Conservation (phyloP, 2,797 vertebrate species). For the Ispidina lecontei region DNA sequence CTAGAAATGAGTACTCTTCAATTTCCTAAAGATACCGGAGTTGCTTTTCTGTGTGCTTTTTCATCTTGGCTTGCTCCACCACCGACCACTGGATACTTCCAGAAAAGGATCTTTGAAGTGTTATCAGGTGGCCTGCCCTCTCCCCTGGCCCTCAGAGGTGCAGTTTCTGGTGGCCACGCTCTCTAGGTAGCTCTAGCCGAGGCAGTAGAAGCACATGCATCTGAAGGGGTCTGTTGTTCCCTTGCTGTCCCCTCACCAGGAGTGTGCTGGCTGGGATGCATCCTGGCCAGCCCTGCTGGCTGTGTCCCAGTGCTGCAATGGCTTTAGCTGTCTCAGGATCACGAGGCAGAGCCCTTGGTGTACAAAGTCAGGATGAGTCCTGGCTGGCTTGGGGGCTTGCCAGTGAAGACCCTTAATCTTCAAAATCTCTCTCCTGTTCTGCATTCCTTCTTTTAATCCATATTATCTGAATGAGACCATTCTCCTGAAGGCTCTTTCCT, state of each 20-base stretch:
- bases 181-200: neutral
- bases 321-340: neutral
- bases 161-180: neutral
- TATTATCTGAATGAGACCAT: neutral
- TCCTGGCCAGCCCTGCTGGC: neutral
- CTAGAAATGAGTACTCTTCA: neutral
- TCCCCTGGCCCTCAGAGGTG: neutral
- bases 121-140: neutral
- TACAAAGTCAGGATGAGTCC: neutral
- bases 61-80: neutral
- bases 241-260: neutral
- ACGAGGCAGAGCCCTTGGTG: neutral
- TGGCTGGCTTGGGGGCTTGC: neutral
- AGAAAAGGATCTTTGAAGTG: neutral
- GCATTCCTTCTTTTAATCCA: neutral
- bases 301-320: neutral
- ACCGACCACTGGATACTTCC: neutral
- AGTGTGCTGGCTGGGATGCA: neutral
- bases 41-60: neutral
- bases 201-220: neutral
- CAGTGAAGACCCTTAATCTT: neutral
- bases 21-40: neutral
- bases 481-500: neutral
- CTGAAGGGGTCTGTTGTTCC: neutral
- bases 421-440: neutral